Conservation (phyloP, 2,113 vertebrate genomes). For the Nerophis lumbriciformis region DNA sequence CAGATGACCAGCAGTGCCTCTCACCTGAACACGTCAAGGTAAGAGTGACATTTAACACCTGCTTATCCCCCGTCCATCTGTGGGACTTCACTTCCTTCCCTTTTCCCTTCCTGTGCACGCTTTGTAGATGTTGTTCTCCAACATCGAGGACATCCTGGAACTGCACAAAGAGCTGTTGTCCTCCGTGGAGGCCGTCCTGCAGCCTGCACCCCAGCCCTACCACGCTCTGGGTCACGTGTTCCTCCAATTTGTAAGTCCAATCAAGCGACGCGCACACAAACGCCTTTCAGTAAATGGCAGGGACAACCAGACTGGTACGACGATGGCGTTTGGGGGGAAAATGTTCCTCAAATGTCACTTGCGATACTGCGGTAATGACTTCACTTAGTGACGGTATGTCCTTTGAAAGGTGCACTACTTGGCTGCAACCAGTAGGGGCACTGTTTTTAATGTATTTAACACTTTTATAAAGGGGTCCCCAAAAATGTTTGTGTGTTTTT, state of each 20-base stretch:
- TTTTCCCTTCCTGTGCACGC: slow-evolving; percentile 18
- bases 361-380: too few relatives aligned
- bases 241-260: slow-evolving; percentile 91
- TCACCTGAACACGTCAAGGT: slow-evolving; percentile 96
- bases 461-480: too few relatives aligned
- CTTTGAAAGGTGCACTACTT: too few relatives aligned
- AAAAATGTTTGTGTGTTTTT: too few relatives aligned
- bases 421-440: too few relatives aligned
- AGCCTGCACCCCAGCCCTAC: slow-evolving; percentile 89
- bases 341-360: neutral
- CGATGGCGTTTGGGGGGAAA: neutral
- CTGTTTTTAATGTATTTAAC: too few relatives aligned
- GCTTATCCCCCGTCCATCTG: slow-evolving; percentile 19
- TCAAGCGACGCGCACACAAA: slow-evolving; percentile 1
- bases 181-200: slow-evolving; percentile 82
- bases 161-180: slow-evolving; percentile 88
- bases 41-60: slow-evolving; percentile 8
- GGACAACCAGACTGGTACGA: neutral
- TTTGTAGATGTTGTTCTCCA: slow-evolving; percentile 92
- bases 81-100: slow-evolving; percentile 18
- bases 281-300: slow-evolving; percentile 11
- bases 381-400: too few relatives aligned
- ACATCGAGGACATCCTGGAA: slow-evolving; percentile 93
- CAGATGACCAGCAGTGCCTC: slow-evolving; percentile 88
- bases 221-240: slow-evolving; percentile 92